Percentiles rank a stretch among this genome's conserved stretches.
These are phyloP conservation scores for Spongia lamella DNA, from an alignment of 37 sponge, comb jelly and placozoan genomes.

Conservation along the genomic window DNA sequence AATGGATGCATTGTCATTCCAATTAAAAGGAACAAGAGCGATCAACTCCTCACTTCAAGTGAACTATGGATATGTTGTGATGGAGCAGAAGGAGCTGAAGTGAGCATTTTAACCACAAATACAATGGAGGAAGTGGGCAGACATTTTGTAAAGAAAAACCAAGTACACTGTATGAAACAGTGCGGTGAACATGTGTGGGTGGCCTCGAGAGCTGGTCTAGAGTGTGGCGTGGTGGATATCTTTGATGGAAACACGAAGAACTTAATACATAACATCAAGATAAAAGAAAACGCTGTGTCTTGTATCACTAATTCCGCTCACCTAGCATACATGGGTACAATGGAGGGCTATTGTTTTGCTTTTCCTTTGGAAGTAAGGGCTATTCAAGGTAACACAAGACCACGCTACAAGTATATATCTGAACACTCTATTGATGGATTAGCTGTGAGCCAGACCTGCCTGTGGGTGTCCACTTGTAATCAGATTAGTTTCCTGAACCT, in stretches of 20 bases:
- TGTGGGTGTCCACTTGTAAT: constrained; percentile 68
- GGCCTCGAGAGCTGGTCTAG: constrained; percentile 66
- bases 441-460: constrained; percentile 27
- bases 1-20: constrained; percentile 43
- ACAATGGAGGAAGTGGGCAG: constrained; percentile 62
- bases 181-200: constrained; percentile 80
- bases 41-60: constrained; percentile 16
- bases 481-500: constrained; percentile 66
- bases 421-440: constrained; percentile 43
- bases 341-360: constrained; percentile 70
- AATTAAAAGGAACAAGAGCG: constrained; percentile 18
- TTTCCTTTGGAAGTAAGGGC: constrained; percentile 31
- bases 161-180: constrained; percentile 57
- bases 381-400: constrained; percentile 35
- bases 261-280: constrained; percentile 63
- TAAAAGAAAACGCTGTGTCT: constrained; percentile 72
- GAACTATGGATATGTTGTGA: constrained; percentile 79
- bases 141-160: constrained; percentile 60
- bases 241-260: constrained; percentile 45
- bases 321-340: constrained; percentile 61
- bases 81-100: constrained; percentile 60
- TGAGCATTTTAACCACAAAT: constrained; percentile 60
- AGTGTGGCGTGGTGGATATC: constrained; percentile 68
- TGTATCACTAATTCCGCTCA: constrained; percentile 46
- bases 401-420: constrained; percentile 56